Evolutionary conservation across 2,888 invertebrate species (phyloP), one percentile per base, ranked within the genome.

Genomic region (Anagyrus pseudococci): DNA sequence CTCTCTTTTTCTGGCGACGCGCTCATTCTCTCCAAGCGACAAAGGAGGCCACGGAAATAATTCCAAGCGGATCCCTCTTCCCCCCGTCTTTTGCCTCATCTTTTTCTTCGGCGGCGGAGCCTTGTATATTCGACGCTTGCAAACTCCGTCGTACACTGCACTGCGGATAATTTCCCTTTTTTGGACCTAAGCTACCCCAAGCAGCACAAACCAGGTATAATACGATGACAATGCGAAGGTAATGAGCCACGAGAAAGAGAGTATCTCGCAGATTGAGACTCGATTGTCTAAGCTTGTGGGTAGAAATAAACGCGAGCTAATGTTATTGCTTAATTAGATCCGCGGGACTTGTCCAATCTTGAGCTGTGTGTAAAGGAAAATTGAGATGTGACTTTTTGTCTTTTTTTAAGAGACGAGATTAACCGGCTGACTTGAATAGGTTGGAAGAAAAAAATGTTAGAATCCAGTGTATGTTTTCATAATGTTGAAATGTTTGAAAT

Each of bases 171-270:
- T n/a, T n/a, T n/a, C 60, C 56, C 52, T 56, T 60, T 60, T 47
- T 54, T 46, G 40, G 37, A n/a, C 10, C 29, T 29, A 29, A 4
- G 10, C 10, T 29, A 29, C 29, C 29, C 29, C 10, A 10, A 29
- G 29, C 6, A 7, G 29, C 29, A 29, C 29, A 10, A 7, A 29
- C 37, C 56, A 62, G 55, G 62, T 66, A 22, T 47, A 66, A 66
- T 62, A 56, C 66, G 66, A 62, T 52, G 66, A 66, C 66, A 66
- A 66, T 66, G 66, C 59, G 48, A 53, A 58, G 62, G 62, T 66
- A 66, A 66, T 66, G 66, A 66, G 66, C 62, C 57, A 62, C 66
- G 61, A 60, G 58, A 8, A n/a, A 17, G 4, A 4, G 29, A 29
- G 29, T 29, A 29, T 29, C 6, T 25, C 6, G 49, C 3, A 33